phyloP scores from a whole-genome alignment of 2,113 vertebrate species.

The Cryptomyrus ogoouensis region DNA sequence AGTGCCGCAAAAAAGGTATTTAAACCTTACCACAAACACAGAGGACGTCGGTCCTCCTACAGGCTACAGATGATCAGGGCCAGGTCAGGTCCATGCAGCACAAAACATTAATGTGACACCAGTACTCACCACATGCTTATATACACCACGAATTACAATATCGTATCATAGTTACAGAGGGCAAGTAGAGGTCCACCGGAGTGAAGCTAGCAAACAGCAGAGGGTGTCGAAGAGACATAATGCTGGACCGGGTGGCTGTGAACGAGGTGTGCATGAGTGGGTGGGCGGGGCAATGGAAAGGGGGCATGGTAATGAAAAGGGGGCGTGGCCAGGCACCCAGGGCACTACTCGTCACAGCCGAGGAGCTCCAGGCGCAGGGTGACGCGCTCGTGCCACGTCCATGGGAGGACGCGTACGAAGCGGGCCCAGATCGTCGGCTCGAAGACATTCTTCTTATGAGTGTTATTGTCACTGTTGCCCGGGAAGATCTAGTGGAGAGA shows the following conservation, averaged over 20 bases:
- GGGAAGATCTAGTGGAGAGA: constrained; percentile 70
- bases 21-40: background rate
- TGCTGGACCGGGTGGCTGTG: constrained; percentile 53
- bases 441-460: constrained; percentile 88
- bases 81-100: constrained; percentile 10
- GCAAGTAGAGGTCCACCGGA: background rate
- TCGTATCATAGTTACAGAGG: background rate
- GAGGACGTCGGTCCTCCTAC: background rate
- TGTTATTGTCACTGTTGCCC: constrained; percentile 87
- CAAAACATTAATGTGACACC: background rate
- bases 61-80: background rate
- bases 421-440: constrained; percentile 69
- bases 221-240: constrained; percentile 36
- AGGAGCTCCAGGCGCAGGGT: constrained; percentile 89
- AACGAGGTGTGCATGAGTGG: constrained; percentile 50
- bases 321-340: background rate
- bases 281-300: background rate
- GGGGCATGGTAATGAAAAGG: background rate
- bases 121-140: constrained; percentile 2
- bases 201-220: background rate
- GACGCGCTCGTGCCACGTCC: constrained; percentile 90
- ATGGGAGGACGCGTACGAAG: constrained; percentile 78
- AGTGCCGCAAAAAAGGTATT: background rate
- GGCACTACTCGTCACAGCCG: constrained; percentile 73
- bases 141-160: background rate